phyloP scores from a whole-genome alignment of 2,113 vertebrate species.

The Speoplatyrhinus poulsoni region DNA sequence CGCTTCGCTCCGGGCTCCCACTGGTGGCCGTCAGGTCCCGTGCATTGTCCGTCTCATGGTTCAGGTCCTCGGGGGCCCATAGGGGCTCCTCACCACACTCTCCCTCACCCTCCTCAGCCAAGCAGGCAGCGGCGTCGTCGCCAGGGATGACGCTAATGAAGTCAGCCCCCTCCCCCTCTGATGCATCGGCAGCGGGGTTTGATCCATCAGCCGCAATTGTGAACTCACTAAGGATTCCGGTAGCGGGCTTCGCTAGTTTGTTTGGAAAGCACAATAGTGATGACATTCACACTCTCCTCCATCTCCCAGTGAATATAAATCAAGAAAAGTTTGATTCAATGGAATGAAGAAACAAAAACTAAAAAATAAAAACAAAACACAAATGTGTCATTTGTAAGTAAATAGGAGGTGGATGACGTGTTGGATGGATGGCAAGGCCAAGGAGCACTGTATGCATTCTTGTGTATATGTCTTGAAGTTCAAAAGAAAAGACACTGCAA shows the following conservation, averaged over 20 bases:
- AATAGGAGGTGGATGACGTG: constrained; percentile 15
- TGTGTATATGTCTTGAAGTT: neutral
- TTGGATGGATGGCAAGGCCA: constrained; percentile 28
- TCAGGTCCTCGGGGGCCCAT: constrained; percentile 59
- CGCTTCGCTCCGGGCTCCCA: constrained; percentile 42
- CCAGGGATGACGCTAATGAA: constrained; percentile 29
- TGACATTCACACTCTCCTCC: constrained; percentile 59
- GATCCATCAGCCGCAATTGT: constrained; percentile 14
- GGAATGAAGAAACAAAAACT: constrained; percentile 4
- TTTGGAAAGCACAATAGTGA: constrained; percentile 71
- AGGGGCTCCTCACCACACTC: constrained; percentile 52
- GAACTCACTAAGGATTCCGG: constrained; percentile 29
- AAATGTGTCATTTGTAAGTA: neutral
- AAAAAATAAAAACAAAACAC: constrained; percentile 9
- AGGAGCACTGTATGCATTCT: constrained; percentile 7
- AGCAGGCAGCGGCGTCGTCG: neutral
- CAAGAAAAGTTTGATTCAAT: neutral
- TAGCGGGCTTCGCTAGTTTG: constrained; percentile 49
- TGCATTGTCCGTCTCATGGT: constrained; percentile 17
- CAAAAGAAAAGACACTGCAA: constrained; percentile 21
- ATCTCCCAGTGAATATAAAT: constrained; percentile 50
- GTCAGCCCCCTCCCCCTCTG: constrained; percentile 14
- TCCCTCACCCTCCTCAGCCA: constrained; percentile 1
- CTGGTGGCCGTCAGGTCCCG: constrained; percentile 25
- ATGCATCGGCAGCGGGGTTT: constrained; percentile 21